A percentile compares a stretch with the other conserved stretches of the same genome.
Conservation (phyloP, 35 echinoderm and acorn worm species). For the Ophiothrix spiculata region DNA sequence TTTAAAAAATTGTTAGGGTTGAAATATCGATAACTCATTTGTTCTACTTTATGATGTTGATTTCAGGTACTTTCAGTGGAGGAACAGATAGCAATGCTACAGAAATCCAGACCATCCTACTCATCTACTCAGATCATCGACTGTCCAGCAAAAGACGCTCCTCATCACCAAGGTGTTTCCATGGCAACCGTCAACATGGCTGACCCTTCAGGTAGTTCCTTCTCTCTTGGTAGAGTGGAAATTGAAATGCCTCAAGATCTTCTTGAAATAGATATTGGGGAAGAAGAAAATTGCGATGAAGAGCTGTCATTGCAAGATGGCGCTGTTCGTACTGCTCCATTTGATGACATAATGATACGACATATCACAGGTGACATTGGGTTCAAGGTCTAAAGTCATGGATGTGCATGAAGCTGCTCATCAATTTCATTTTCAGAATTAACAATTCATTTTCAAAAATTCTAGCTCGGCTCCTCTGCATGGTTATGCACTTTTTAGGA, state of each 20-base stretch:
- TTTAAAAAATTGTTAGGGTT: no score
- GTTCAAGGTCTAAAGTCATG: no score
- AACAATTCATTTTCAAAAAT: no score
- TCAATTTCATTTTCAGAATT: no score
- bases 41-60: neutral
- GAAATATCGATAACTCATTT: no score
- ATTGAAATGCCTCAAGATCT: neutral
- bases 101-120: neutral
- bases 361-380: neutral
- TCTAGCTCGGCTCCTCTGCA: no score
- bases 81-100: neutral
- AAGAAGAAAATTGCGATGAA: neutral
- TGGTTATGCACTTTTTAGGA: no score
- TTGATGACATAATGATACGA: neutral
- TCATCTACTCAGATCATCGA: neutral
- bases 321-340: neutral
- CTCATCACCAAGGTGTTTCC: slow-evolving; percentile 11
- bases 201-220: neutral
- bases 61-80: neutral
- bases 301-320: neutral
- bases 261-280: neutral
- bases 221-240: neutral
- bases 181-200: neutral
- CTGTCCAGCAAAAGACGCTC: neutral
- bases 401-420: no score